Conservation (phyloP, 2,888 invertebrate genomes). For the Thalpophila matura region DNA sequence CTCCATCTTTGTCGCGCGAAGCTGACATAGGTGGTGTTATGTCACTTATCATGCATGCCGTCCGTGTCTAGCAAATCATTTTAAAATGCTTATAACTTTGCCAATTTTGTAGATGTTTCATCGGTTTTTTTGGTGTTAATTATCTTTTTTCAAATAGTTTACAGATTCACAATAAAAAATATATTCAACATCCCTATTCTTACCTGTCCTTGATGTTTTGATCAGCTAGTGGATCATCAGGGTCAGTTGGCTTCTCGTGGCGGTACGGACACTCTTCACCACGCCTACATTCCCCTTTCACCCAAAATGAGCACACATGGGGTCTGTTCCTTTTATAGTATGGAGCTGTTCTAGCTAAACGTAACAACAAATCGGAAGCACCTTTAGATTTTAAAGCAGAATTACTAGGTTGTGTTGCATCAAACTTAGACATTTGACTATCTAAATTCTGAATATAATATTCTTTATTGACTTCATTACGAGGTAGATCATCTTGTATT, state of each 20-base stretch:
- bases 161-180: too few species aligned
- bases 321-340: slow-evolving; percentile 98
- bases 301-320: slow-evolving; percentile 99
- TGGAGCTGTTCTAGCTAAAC: slow-evolving; percentile 97
- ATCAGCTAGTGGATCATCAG: slow-evolving; percentile 98
- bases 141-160: too few species aligned
- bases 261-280: slow-evolving; percentile 99
- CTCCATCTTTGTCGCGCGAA: too few species aligned
- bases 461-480: slow-evolving; percentile 98
- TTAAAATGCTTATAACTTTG: too few species aligned
- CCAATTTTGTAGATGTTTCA: too few species aligned
- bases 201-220: slow-evolving; percentile 98
- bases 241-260: slow-evolving; percentile 99
- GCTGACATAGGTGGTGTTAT: too few species aligned
- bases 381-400: slow-evolving; percentile 94
- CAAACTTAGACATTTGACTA: slow-evolving; percentile 91
- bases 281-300: slow-evolving; percentile 98
- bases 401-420: slow-evolving; percentile 90
- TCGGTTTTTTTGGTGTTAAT: too few species aligned
- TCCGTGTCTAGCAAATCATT: too few species aligned
- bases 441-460: slow-evolving; percentile 98
- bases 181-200: too few species aligned
- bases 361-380: slow-evolving; percentile 95
- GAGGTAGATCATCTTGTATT: slow-evolving; percentile 97
- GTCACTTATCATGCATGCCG: too few species aligned